These are phyloP conservation scores for Pantherophis guttatus DNA, from an alignment of 2,113 vertebrate species.

Conservation along the genomic window DNA sequence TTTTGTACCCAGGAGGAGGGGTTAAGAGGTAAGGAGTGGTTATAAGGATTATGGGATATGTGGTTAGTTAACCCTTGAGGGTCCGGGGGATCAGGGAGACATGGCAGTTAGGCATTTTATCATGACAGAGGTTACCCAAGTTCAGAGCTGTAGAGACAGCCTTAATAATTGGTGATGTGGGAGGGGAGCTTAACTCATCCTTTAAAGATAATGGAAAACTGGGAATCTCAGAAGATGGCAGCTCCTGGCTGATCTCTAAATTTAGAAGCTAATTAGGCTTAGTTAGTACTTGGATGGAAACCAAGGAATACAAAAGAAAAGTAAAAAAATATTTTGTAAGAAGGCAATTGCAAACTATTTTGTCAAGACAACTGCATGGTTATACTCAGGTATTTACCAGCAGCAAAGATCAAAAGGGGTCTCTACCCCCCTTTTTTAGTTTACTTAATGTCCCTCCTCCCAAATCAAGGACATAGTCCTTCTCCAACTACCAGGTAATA, in stretches of 20 bases:
- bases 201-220: not conserved
- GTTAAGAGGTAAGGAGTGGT: no score
- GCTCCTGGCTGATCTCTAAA: not conserved
- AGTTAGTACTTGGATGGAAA: not conserved
- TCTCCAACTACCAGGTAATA: not conserved
- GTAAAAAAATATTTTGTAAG: not conserved
- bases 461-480: not conserved
- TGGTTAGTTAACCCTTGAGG: no score
- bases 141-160: not conserved
- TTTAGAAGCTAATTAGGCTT: not conserved
- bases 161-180: not conserved
- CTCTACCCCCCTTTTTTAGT: not conserved
- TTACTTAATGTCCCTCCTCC: not conserved
- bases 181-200: not conserved
- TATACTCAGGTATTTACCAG: not conserved
- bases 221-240: not conserved
- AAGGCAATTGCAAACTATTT: not conserved
- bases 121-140: not conserved
- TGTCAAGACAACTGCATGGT: not conserved
- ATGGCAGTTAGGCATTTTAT: no score
- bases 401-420: not conserved
- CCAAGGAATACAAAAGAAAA: not conserved
- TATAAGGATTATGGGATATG: no score
- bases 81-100: no score
- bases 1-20: no score